Conservation (phyloP, 2,113 vertebrate species). For the Puffinus mauretanicus region DNA sequence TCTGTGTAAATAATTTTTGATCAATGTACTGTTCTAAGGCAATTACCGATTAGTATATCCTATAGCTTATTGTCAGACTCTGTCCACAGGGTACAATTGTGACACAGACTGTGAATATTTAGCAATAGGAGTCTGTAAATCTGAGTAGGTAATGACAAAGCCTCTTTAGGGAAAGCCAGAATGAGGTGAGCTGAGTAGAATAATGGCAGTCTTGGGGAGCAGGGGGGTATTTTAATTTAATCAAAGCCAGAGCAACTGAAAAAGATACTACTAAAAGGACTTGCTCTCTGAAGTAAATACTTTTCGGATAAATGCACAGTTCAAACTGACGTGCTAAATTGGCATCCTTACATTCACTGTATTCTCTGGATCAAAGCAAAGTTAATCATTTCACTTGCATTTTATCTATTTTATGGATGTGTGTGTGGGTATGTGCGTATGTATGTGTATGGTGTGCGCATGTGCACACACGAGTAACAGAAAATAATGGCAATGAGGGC, state of each 20-base stretch:
- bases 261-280: slow-evolving; percentile 46
- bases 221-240: slow-evolving; percentile 37
- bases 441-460: background rate
- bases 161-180: slow-evolving; percentile 28
- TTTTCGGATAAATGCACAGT: slow-evolving; percentile 10
- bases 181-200: slow-evolving; percentile 47
- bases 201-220: slow-evolving; percentile 17
- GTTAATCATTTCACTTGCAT: slow-evolving; percentile 38
- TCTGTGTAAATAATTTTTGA: slow-evolving; percentile 76
- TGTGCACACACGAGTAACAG: background rate
- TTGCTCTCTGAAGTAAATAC: slow-evolving; percentile 17
- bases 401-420: slow-evolving; percentile 28
- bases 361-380: slow-evolving; percentile 42
- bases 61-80: slow-evolving; percentile 31
- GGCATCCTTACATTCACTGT: background rate
- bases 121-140: slow-evolving; percentile 59
- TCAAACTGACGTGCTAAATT: slow-evolving; percentile 11
- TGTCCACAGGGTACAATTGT: slow-evolving; percentile 47
- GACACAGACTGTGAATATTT: slow-evolving; percentile 58
- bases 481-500: background rate
- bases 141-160: slow-evolving; percentile 57
- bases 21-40: slow-evolving; percentile 54
- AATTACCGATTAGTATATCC: slow-evolving; percentile 39
- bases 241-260: slow-evolving; percentile 34
- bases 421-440: background rate